A percentile compares a stretch with the other conserved stretches of the same genome.
phyloP scores from a whole-genome alignment of 2,888 invertebrate genomes.

The Ormia ochracea region DNA sequence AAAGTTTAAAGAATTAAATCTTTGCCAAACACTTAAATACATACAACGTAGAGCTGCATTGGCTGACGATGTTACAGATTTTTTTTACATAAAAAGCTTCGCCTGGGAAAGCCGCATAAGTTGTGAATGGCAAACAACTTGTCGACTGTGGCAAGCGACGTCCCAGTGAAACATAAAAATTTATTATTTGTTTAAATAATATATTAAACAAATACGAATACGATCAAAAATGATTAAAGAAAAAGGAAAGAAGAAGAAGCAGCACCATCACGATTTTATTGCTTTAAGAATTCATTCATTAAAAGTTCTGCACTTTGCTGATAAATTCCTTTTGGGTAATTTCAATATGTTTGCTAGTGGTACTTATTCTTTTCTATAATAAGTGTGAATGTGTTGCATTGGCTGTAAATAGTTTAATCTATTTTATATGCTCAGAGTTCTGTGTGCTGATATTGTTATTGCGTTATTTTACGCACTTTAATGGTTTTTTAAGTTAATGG shows the following conservation, averaged over 20 bases:
- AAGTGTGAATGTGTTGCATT: neutral
- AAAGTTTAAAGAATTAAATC: neutral
- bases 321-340: neutral
- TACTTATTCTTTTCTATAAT: neutral
- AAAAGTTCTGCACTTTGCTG: neutral
- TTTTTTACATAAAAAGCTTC: too few relatives aligned
- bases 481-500: conserved; percentile 62
- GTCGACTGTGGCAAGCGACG: too few relatives aligned
- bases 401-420: conserved; percentile 18
- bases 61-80: too few relatives aligned
- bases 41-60: too few relatives aligned
- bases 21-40: too few relatives aligned
- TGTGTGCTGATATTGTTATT: conserved; percentile 37
- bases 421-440: conserved; percentile 3
- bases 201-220: too few relatives aligned
- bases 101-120: too few relatives aligned
- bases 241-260: too few relatives aligned
- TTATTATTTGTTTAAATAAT: too few relatives aligned
- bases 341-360: conserved; percentile 5
- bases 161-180: too few relatives aligned
- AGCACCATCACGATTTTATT: neutral
- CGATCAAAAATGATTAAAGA: too few relatives aligned
- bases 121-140: too few relatives aligned
- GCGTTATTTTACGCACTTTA: conserved; percentile 58
- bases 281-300: neutral